A percentile compares a stretch with the other conserved stretches of the same genome.
Conservation (phyloP, 2,113 vertebrate genomes). For the Odocoileus hemionus region DNA sequence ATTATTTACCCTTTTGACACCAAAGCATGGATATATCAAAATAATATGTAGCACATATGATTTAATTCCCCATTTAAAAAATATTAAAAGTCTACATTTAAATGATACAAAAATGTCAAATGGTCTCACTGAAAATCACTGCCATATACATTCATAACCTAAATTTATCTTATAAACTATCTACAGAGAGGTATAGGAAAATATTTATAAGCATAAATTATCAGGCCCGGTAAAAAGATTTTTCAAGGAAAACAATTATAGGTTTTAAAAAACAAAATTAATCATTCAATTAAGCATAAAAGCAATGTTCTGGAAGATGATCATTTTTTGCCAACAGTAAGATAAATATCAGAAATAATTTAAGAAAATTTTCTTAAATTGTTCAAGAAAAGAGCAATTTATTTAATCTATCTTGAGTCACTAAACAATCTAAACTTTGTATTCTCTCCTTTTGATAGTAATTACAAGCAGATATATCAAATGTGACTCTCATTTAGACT, state of each 20-base stretch:
- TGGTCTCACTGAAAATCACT: constrained; percentile 17
- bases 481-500: constrained; percentile 83
- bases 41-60: not conserved
- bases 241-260: constrained; percentile 47
- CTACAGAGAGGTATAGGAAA: not conserved
- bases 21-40: not conserved
- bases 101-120: constrained; percentile 7
- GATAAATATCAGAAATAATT: constrained; percentile 52
- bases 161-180: not conserved
- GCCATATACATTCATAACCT: not conserved
- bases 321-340: constrained; percentile 19
- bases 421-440: constrained; percentile 70
- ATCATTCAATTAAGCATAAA: constrained; percentile 21
- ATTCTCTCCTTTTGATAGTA: constrained; percentile 76
- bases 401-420: constrained; percentile 65
- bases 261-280: constrained; percentile 21
- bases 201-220: not conserved
- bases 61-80: constrained; percentile 29
- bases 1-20: constrained; percentile 4
- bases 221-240: not conserved
- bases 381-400: constrained; percentile 60
- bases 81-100: not conserved
- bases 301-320: not conserved
- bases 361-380: constrained; percentile 57
- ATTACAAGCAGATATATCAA: constrained; percentile 83